phyloP scores from a whole-genome alignment of 2,888 invertebrate species.

The Epinotia brunnichana region DNA sequence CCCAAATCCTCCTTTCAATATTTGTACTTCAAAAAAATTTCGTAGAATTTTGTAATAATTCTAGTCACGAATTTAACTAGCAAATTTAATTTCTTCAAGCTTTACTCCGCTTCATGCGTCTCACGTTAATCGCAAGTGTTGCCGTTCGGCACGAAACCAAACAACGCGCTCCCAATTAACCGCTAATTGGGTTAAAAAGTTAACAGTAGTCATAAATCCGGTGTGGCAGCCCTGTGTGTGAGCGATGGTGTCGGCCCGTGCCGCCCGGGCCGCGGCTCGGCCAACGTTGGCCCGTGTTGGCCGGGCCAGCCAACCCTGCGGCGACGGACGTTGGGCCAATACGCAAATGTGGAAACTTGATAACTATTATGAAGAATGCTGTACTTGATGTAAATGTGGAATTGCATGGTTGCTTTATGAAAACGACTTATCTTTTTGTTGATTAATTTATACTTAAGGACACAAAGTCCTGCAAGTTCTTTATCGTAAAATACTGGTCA shows the following conservation, averaged over 20 bases:
- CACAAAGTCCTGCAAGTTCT: too few relatives aligned
- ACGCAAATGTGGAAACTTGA: constrained; percentile 7
- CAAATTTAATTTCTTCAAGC: neutral
- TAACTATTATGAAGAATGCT: constrained; percentile 19
- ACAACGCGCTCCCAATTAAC: constrained; percentile 17
- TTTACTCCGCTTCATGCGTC: neutral
- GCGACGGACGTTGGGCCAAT: neutral
- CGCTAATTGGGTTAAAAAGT: constrained; percentile 31
- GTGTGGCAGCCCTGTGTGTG: constrained; percentile 26
- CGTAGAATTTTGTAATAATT: neutral
- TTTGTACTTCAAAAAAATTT: too few relatives aligned
- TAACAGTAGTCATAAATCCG: constrained; percentile 15
- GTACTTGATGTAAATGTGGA: constrained; percentile 19
- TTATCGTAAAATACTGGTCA: too few relatives aligned
- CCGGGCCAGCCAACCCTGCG: neutral
- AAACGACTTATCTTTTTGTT: neutral
- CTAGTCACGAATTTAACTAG: neutral
- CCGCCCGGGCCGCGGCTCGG: neutral
- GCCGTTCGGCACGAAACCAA: constrained; percentile 20
- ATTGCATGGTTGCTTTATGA: neutral
- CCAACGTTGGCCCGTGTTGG: constrained; percentile 4
- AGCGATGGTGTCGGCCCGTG: constrained; percentile 37
- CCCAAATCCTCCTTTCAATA: too few relatives aligned
- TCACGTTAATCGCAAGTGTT: constrained; percentile 26
- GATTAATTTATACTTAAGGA: too few relatives aligned